Base-by-base conservation (phyloP, 2,888 invertebrate genomes). In the Pandemis corylana region DNA sequence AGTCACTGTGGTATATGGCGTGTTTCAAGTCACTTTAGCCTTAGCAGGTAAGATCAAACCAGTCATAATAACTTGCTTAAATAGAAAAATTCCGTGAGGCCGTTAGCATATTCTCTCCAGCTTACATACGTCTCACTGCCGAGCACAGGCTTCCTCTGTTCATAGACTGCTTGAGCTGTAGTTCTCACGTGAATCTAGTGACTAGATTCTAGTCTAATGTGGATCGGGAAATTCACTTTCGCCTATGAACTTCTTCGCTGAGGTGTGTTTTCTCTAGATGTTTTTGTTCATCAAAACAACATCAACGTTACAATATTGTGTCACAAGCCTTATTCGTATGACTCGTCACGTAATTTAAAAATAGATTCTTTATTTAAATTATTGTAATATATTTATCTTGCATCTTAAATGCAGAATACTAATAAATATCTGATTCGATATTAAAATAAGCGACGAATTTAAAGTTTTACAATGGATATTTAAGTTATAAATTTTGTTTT, bases 1-100 rank as follows among this genome's bases (percentile, higher is more conserved):
- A 0, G 94, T 95, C 13, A 95, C 96, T 0, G 85, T 95, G 7
- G 91, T 95, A 0, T 95, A 94, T 79, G 95, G 95, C 13, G 90
- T 95, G 0, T 95, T 95, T 78, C 95, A 95, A 91, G 92, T 95
- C 59, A 95, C 95, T 62, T 90, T 95, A 70, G 95, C 95, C 6
- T 80, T 95, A 61, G 90, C 95, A 80, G 95, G 95, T 95, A 87
- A 87, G 81, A 80, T 0, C 10, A 15, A n/a, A n/a, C 2, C 28
- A 28, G 28, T 28, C 28, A 4, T 36, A 36, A 36, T 36, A 36
- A 36, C 2, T 36, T 36, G 2, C 28, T 36, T 36, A 36, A 36
- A 36, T 36, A 36, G 28, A 4, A 36, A 36, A 36, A 2, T 2
- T 4, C 28, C 28, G 28, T 36, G 28, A 36, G 28, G 28, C 28